Percentiles rank a stretch among this genome's conserved stretches.
Evolutionary conservation across 1,140 invertebrate species (phyloP).

Genomic region (Pararge aegeria): DNA sequence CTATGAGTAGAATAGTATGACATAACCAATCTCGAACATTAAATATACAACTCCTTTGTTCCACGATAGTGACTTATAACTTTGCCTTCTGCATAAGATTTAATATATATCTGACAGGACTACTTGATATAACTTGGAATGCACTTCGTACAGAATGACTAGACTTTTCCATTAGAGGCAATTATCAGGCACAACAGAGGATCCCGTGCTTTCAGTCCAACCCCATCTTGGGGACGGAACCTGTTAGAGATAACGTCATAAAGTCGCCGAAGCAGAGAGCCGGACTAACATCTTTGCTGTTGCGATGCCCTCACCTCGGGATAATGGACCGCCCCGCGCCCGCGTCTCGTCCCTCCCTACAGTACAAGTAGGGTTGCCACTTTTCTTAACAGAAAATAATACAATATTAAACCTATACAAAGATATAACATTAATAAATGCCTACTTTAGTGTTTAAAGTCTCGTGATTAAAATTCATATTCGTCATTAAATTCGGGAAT

Average conservation of each 20-base stretch:
- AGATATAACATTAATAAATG: no score
- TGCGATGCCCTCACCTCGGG: conserved; percentile 60
- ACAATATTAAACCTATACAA: no score
- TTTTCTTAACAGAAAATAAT: not conserved
- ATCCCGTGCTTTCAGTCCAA: conserved; percentile 59
- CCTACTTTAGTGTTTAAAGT: no score
- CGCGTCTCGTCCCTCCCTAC: conserved; percentile 6
- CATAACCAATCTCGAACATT: no score
- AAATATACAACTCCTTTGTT: conserved; percentile 14
- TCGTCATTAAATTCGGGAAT: no score
- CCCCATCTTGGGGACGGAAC: conserved; percentile 60
- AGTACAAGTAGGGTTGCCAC: conserved; percentile 5
- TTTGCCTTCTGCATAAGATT: conserved; percentile 54
- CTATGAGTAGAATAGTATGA: no score
- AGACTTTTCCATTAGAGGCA: conserved; percentile 78
- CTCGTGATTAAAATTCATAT: no score
- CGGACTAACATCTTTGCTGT: conserved; percentile 71
- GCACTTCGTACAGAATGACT: conserved; percentile 69
- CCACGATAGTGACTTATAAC: conserved; percentile 30
- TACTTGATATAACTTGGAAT: conserved; percentile 76
- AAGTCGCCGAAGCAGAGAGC: conserved; percentile 68
- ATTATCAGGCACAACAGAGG: conserved; percentile 69
- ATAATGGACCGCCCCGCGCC: conserved; percentile 60
- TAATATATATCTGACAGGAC: conserved; percentile 67
- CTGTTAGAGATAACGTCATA: conserved; percentile 78